These are phyloP conservation scores for Pentalonia nigronervosa DNA, from an alignment of 1,140 invertebrate species.

Conservation along the genomic window DNA sequence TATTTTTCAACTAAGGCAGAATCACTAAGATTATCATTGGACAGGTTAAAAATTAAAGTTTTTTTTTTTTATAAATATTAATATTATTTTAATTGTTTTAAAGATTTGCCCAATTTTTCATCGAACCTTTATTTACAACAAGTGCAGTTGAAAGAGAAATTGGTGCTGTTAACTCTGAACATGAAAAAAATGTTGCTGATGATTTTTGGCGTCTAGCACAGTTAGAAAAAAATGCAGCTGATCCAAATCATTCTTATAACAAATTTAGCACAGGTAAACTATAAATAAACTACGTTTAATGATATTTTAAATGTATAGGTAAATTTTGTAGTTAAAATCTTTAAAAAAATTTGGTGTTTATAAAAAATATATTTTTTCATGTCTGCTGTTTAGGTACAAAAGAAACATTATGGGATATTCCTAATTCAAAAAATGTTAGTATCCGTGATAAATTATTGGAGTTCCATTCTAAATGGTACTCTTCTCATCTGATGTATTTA, in stretches of 20 bases:
- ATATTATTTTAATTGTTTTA: slow-evolving; percentile 58
- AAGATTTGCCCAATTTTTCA: slow-evolving; percentile 96
- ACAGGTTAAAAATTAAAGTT: slow-evolving; percentile 71
- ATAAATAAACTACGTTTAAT: not conserved
- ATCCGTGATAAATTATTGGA: slow-evolving; percentile 86
- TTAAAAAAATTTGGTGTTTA: not conserved
- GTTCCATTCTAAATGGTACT: slow-evolving; percentile 93
- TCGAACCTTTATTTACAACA: slow-evolving; percentile 89
- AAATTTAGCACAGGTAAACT: slow-evolving; percentile 89
- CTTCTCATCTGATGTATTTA: slow-evolving; percentile 90
- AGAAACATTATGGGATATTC: slow-evolving; percentile 81
- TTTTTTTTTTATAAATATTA: slow-evolving; percentile 28
- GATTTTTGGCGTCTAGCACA: slow-evolving; percentile 90
- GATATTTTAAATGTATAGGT: not conserved
- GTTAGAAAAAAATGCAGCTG: slow-evolving; percentile 81
- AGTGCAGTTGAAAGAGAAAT: slow-evolving; percentile 89
- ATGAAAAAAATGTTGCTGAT: slow-evolving; percentile 90
- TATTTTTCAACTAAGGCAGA: slow-evolving; percentile 93
- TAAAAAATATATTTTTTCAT: not conserved
- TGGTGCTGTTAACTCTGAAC: slow-evolving; percentile 94
- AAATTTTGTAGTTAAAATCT: not conserved
- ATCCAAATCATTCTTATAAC: slow-evolving; percentile 81
- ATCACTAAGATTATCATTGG: slow-evolving; percentile 79
- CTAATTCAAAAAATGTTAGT: slow-evolving; percentile 81
- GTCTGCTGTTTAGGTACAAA: slow-evolving; percentile 71